Evolutionary conservation across 1,140 invertebrate species (phyloP), one percentile per base, ranked within the genome.

Genomic region (Argopecten irradians): DNA sequence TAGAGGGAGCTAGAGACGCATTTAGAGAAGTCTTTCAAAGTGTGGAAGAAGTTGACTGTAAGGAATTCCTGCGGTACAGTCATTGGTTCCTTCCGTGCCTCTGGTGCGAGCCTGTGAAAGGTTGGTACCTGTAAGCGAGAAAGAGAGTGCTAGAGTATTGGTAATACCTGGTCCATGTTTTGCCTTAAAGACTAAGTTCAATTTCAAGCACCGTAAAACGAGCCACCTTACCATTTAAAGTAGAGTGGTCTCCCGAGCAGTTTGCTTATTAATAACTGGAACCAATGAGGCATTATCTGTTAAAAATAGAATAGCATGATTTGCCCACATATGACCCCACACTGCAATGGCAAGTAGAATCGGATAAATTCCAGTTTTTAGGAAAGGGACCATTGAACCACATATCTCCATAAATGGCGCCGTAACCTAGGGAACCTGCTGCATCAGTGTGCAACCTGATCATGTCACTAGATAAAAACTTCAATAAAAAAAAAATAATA

Each of bases 51-150:
- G 34, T 39, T 55, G 35, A 71, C 33, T 2, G 19, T n/a, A 11
- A 34, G 13, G 14, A 82, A 9, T 35, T 86, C 14, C 5, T 82
- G 8, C 14, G 36, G 34, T 1, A 83, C 1, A 9, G 39, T 34
- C 13, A n/a, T 82, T 84, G 34, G 34, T n/a, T 39, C 34, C 41
- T 83, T n/a, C 5, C 36, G 3, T 0, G 87, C 34, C 7, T 55
- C 5, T 8, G 87, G 87, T 7, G 34, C 39, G 1, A 41, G 39
- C 9, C 9, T 28, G 13, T 14, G 28, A 34, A 88, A 86, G 22
- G 82, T n/a, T 34, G 87, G 35, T 34, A 91, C 46, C 83, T 89
- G 88, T 34, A 86, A 84, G 39, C 90, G 88, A 85, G 88, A 89
- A 36, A 91, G 85, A 19, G 33, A 34, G 36, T 32, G 90, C 86